These are phyloP conservation scores for Dolichotis patagonum DNA, from an alignment of 2,113 vertebrate genomes.

Conservation along the genomic window DNA sequence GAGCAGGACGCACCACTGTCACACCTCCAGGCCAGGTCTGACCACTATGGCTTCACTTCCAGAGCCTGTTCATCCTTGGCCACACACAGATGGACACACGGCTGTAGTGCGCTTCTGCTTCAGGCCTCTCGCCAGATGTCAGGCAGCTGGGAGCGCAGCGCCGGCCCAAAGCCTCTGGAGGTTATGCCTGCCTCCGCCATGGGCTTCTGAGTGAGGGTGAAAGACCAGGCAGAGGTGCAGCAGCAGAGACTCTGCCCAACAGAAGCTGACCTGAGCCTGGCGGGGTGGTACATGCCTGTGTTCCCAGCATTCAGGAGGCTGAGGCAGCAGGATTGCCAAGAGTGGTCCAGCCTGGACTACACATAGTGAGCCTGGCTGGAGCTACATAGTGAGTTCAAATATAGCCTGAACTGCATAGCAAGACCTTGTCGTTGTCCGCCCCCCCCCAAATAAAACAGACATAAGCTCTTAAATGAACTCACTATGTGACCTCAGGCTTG, in stretches of 20 bases:
- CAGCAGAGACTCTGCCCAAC: neutral
- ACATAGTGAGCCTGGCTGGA: neutral
- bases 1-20: neutral
- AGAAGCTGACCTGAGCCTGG: neutral
- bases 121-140: neutral
- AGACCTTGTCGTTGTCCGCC: neutral
- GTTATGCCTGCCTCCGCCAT: too few relatives aligned
- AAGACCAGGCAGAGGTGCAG: neutral
- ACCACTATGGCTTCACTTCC: neutral
- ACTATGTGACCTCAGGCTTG: accelerated
- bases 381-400: neutral
- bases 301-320: neutral
- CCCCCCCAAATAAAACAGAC: neutral
- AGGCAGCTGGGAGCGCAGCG: accelerated
- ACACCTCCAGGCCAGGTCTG: neutral
- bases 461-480: neutral
- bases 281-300: neutral
- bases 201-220: neutral
- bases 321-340: neutral
- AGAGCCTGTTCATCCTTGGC: neutral
- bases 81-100: accelerated
- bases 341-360: neutral
- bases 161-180: neutral
- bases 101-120: accelerated
- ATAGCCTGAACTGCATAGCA: neutral